phyloP scores from a whole-genome alignment of 2,797 vertebrate genomes.

The Lepus townsendii region DNA sequence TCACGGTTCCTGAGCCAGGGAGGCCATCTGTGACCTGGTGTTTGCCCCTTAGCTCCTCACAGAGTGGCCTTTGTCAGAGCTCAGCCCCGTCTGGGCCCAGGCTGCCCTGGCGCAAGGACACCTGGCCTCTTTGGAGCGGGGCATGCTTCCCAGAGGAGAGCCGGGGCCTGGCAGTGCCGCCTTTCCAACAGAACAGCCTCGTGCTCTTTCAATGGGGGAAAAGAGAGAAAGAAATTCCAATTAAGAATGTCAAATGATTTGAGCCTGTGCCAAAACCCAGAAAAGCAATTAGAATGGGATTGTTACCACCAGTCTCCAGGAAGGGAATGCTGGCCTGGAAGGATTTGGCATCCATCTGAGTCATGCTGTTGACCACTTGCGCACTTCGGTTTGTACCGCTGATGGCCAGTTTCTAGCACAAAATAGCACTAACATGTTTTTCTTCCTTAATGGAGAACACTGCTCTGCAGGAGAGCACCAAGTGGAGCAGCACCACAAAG shows the following conservation, averaged over 20 bases:
- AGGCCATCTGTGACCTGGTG: background rate
- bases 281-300: slow-evolving; percentile 28
- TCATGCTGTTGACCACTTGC: background rate
- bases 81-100: background rate
- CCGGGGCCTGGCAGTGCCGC: background rate
- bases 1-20: background rate
- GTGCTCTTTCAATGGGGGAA: background rate
- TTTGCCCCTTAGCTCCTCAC: slow-evolving; percentile 10
- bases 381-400: background rate
- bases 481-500: background rate
- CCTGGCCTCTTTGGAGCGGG: background rate
- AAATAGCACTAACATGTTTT: background rate
- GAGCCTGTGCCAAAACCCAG: background rate
- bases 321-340: background rate
- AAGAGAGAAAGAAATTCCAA: background rate
- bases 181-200: background rate
- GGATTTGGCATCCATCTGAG: background rate
- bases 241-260: slow-evolving; percentile 5
- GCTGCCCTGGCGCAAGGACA: background rate
- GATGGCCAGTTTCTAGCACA: background rate
- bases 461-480: background rate
- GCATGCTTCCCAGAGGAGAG: background rate
- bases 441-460: background rate
- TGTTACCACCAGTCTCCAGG: background rate
- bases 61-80: background rate